Evolutionary conservation across 1,140 invertebrate genomes (phyloP).

Genomic region (Andricus grossulariae): DNA sequence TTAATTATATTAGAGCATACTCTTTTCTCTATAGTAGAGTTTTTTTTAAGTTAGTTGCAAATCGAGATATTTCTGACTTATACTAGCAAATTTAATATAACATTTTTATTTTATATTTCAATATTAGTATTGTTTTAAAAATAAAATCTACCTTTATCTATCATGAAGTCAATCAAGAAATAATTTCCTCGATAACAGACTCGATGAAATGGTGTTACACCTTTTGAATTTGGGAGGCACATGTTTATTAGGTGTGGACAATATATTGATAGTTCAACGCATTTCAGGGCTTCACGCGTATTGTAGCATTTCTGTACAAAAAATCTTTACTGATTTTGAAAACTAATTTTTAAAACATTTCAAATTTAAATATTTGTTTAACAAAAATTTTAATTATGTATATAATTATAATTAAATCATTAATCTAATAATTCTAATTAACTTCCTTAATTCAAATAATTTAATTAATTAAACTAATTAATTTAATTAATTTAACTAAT

Average conservation of each 20-base stretch:
- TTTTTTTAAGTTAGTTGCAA: no score
- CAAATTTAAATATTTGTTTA: no score
- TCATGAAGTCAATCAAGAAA: slow-evolving; percentile 1
- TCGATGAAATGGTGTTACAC: slow-evolving; percentile 14
- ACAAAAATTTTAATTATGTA: no score
- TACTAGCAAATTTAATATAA: neutral
- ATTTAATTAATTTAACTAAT: neutral
- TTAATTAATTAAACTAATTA: neutral
- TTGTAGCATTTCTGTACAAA: slow-evolving; percentile 11
- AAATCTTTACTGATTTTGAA: neutral
- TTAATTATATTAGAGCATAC: no score
- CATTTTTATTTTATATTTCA: neutral
- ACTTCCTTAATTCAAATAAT: no score
- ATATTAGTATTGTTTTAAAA: neutral
- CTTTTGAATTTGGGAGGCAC: slow-evolving; percentile 1
- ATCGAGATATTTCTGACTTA: no score
- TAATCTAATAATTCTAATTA: no score
- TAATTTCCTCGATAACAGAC: slow-evolving; percentile 14
- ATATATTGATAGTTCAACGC: neutral
- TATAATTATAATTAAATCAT: no score
- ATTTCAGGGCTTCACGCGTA: neutral
- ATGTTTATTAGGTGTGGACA: slow-evolving; percentile 10
- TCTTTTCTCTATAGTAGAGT: no score
- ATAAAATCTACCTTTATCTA: neutral
- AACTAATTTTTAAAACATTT: no score